Percentiles rank a stretch among this genome's conserved stretches.
phyloP scores from a whole-genome alignment of 2,113 vertebrate species.

The Neofelis nebulosa region DNA sequence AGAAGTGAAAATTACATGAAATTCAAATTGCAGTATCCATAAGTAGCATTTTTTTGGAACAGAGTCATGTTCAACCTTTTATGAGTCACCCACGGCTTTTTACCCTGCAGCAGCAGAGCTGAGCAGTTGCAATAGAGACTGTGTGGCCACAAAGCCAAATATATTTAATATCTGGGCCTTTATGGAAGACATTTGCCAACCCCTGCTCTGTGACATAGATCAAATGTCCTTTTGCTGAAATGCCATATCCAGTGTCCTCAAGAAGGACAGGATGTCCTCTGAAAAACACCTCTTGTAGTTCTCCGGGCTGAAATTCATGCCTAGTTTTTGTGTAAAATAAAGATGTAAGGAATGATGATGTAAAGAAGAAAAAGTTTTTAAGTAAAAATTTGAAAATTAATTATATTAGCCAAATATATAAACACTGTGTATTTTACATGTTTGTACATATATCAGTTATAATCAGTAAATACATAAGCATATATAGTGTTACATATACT shows the following conservation, averaged over 20 bases:
- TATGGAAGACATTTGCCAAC: not conserved
- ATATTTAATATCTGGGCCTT: not conserved
- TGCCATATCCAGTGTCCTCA: not conserved
- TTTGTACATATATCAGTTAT: not conserved
- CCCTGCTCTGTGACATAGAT: not conserved
- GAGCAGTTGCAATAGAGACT: not conserved
- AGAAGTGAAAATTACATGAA: not conserved
- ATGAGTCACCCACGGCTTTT: not conserved
- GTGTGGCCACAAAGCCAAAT: not conserved
- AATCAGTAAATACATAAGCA: not conserved
- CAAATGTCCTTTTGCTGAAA: slow-evolving; percentile 21
- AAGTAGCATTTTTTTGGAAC: not conserved
- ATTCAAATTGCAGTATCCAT: not conserved
- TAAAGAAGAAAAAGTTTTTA: not conserved
- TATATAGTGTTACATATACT: not conserved
- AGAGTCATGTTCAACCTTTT: not conserved
- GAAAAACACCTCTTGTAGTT: not conserved
- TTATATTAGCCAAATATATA: not conserved
- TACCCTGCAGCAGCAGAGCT: not conserved
- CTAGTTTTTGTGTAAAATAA: not conserved
- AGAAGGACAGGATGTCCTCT: not conserved
- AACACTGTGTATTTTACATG: not conserved
- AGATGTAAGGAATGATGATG: too few relatives aligned
- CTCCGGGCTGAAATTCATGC: not conserved
- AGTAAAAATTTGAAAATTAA: not conserved